Percentiles rank a stretch among this genome's conserved stretches.
Evolutionary conservation across 1,140 invertebrate species (phyloP).

Genomic region (Achroia grisella): DNA sequence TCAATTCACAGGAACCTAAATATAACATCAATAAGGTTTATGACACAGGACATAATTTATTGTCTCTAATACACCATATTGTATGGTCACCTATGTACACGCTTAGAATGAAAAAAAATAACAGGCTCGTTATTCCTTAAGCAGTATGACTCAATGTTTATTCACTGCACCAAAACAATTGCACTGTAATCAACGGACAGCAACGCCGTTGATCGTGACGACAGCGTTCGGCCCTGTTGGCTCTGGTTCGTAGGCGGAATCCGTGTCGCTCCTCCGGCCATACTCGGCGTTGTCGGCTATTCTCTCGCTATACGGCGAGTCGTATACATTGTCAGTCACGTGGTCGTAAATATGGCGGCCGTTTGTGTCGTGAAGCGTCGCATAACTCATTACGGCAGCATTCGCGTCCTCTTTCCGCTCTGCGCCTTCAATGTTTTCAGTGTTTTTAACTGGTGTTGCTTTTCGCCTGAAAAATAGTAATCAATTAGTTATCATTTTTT

Average conservation of each 20-base stretch:
- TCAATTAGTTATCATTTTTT: constrained; percentile 4
- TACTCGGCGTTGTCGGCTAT: constrained; percentile 64
- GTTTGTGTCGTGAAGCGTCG: constrained; percentile 82
- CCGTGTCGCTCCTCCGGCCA: constrained; percentile 65
- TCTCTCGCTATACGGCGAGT: constrained; percentile 76
- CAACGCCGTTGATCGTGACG: constrained; percentile 69
- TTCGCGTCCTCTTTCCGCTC: constrained; percentile 89
- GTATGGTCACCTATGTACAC: constrained; percentile 9
- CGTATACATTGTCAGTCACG: constrained; percentile 83
- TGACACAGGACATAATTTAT: constrained; percentile 10
- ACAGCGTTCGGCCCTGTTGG: constrained; percentile 50
- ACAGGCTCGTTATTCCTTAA: no score
- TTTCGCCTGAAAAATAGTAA: constrained; percentile 78
- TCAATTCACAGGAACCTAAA: constrained; percentile 8
- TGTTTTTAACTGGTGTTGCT: constrained; percentile 89
- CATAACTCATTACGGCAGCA: constrained; percentile 90
- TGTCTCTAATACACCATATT: neutral
- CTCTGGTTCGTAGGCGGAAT: constrained; percentile 73
- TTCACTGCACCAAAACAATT: constrained; percentile 8
- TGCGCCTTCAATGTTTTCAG: constrained; percentile 89
- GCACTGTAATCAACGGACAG: constrained; percentile 61
- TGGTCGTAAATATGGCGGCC: constrained; percentile 82
- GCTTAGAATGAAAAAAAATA: no score
- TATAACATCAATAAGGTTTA: constrained; percentile 8
- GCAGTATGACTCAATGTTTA: no score